These are phyloP conservation scores for Yoshiicerus persimilis DNA, from an alignment of 1,140 invertebrate genomes.

Conservation along the genomic window DNA sequence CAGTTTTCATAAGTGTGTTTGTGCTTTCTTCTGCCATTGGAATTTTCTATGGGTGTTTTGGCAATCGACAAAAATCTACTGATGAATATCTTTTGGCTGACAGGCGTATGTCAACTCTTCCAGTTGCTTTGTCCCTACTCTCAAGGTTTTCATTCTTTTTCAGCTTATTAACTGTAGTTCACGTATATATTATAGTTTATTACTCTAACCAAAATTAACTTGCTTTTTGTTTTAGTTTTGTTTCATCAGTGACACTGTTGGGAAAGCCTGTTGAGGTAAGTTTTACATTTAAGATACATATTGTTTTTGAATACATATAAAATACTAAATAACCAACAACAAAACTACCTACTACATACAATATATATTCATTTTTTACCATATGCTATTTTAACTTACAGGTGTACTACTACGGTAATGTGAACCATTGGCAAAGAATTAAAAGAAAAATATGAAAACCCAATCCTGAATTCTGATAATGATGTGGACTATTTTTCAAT, in stretches of 20 bases:
- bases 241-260: slow-evolving; percentile 2
- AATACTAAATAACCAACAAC: too few relatives aligned
- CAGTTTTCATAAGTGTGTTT: slow-evolving; percentile 44
- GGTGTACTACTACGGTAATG: slow-evolving; percentile 69
- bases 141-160: not conserved
- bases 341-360: too few relatives aligned
- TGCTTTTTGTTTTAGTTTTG: not conserved
- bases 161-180: too few relatives aligned
- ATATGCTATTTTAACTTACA: not conserved
- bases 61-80: slow-evolving; percentile 55
- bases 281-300: too few relatives aligned
- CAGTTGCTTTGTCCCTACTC: slow-evolving; percentile 17
- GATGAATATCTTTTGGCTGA: slow-evolving; percentile 56
- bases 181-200: not conserved
- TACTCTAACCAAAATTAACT: not conserved
- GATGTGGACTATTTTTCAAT: too few relatives aligned
- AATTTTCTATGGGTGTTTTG: slow-evolving; percentile 57
- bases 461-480: not conserved
- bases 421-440: slow-evolving; percentile 60
- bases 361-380: too few relatives aligned
- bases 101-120: not conserved
- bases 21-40: slow-evolving; percentile 55
- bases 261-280: slow-evolving; percentile 48
- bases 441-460: not conserved
- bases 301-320: not conserved